A percentile compares a stretch with the other conserved stretches of the same genome.
phyloP scores from a whole-genome alignment of 1,140 invertebrate species.

The Probaryconus sp. region DNA sequence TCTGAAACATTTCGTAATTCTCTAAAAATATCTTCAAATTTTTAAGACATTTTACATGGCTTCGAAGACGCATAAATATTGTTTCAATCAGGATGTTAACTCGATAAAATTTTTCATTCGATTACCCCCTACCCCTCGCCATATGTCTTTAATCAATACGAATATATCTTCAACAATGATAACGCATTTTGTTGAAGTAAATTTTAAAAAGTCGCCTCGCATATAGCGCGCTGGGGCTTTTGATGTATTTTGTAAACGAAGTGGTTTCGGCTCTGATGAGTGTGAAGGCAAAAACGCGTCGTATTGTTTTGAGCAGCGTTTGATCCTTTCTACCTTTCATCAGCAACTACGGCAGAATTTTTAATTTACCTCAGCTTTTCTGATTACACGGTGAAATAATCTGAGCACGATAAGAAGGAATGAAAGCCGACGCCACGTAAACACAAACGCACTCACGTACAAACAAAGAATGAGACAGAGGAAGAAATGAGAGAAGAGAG shows the following conservation, averaged over 20 bases:
- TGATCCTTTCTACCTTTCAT: constrained; percentile 40
- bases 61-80: too few relatives aligned
- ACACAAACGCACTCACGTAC: too few relatives aligned
- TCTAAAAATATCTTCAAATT: too few relatives aligned
- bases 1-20: too few relatives aligned
- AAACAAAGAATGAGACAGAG: too few relatives aligned
- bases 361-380: constrained; percentile 37
- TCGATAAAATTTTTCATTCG: constrained; percentile 6
- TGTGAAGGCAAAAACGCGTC: constrained; percentile 34
- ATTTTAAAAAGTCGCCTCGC: constrained; percentile 30
- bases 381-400: constrained; percentile 14
- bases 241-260: constrained; percentile 39
- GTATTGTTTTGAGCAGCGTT: constrained; percentile 17
- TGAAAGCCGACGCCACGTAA: too few relatives aligned
- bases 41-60: too few relatives aligned
- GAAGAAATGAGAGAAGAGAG: not conserved
- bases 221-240: constrained; percentile 15
- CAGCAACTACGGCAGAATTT: constrained; percentile 31
- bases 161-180: constrained; percentile 14
- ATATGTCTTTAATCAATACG: constrained; percentile 26
- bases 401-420: not conserved
- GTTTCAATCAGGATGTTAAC: too few relatives aligned
- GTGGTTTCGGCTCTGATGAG: constrained; percentile 28
- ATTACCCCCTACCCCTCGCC: constrained; percentile 5
- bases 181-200: constrained; percentile 31